phyloP scores from a whole-genome alignment of 2,888 invertebrate species.

The Yponomeuta malinellus region DNA sequence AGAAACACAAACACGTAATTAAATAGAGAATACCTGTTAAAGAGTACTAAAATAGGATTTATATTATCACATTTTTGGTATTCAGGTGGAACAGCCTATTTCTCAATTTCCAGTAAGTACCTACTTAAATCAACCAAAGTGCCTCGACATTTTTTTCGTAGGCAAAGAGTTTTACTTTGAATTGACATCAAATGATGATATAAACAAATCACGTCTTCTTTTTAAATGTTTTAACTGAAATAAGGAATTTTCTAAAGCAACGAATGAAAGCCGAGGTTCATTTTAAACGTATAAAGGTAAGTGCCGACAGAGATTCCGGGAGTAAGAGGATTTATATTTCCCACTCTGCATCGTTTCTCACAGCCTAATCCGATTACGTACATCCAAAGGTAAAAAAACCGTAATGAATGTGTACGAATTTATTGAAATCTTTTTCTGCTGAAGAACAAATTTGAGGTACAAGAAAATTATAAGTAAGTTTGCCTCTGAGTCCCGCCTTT shows the following conservation, averaged over 20 bases:
- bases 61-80: too few species aligned
- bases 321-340: constrained; percentile 3
- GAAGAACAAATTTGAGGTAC: neutral
- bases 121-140: neutral
- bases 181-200: neutral
- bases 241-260: neutral
- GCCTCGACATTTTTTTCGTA: neutral
- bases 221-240: neutral
- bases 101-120: neutral
- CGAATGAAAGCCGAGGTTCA: neutral
- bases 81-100: neutral
- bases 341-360: constrained; percentile 1
- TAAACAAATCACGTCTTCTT: neutral
- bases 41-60: too few species aligned
- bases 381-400: neutral
- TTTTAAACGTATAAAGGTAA: constrained; percentile 3
- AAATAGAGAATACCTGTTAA: too few species aligned
- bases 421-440: neutral
- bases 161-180: neutral
- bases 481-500: too few species aligned
- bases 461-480: neutral
- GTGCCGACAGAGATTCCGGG: neutral
- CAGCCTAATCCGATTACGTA: neutral
- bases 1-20: too few species aligned
- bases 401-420: neutral